phyloP scores from a whole-genome alignment of 2,113 vertebrate genomes.

The Hemiscyllium ocellatum region DNA sequence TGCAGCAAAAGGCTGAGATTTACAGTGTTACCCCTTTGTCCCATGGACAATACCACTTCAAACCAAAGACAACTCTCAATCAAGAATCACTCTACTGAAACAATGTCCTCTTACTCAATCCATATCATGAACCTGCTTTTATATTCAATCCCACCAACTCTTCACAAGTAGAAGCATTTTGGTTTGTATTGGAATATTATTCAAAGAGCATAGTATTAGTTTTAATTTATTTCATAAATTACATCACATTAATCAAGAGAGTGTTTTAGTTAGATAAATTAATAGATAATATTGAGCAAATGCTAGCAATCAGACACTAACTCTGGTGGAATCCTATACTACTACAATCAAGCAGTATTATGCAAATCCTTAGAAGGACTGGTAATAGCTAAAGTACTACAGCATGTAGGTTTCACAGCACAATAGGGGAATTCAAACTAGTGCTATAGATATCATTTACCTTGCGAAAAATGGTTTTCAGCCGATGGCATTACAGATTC shows the following conservation, averaged over 20 bases:
- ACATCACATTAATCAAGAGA: slow-evolving; percentile 8
- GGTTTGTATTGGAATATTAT: background rate
- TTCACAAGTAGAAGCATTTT: background rate
- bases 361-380: slow-evolving; percentile 13
- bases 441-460: background rate
- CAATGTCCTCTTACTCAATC: background rate
- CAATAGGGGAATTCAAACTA: slow-evolving; percentile 31
- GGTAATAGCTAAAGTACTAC: background rate
- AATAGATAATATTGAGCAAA: background rate
- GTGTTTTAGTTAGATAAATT: background rate
- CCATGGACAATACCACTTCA: background rate
- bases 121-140: background rate
- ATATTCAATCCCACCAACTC: background rate
- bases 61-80: background rate
- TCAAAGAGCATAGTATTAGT: background rate
- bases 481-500: background rate
- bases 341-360: slow-evolving; percentile 14
- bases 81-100: background rate
- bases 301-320: slow-evolving; percentile 2
- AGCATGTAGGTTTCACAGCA: background rate
- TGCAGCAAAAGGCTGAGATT: background rate
- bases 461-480: background rate
- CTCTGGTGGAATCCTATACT: background rate
- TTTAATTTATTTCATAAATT: slow-evolving; percentile 9
- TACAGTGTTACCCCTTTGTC: background rate